A percentile compares a stretch with the other conserved stretches of the same genome.
Conservation (phyloP, 2,113 vertebrate genomes). For the Rhynchopsitta pachyrhyncha region DNA sequence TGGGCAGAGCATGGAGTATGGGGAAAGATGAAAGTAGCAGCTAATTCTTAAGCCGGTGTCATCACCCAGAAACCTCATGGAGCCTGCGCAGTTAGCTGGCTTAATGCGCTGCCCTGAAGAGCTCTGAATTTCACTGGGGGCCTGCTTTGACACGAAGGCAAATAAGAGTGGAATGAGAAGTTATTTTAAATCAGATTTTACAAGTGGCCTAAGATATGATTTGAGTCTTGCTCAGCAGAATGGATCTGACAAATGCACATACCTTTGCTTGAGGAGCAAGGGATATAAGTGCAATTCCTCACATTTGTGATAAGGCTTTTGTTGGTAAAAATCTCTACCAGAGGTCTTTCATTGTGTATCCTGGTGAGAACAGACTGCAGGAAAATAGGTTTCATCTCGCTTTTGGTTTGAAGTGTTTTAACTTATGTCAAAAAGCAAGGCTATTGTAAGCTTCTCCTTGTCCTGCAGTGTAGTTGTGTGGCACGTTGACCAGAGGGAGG, state of each 20-base stretch:
- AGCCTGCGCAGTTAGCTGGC: neutral
- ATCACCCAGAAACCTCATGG: neutral
- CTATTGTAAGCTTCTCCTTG: neutral
- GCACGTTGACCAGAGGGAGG: slow-evolving; percentile 79
- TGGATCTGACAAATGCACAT: neutral
- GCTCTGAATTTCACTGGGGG: neutral
- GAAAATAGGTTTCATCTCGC: neutral
- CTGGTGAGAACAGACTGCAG: neutral
- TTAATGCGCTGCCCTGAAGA: neutral
- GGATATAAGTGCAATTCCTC: neutral
- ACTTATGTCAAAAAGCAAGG: neutral
- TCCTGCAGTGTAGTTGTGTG: slow-evolving; percentile 84
- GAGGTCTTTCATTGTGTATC: neutral
- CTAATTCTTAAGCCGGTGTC: neutral
- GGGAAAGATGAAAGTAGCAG: neutral
- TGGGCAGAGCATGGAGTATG: neutral
- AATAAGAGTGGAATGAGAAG: neutral
- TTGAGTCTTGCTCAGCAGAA: neutral
- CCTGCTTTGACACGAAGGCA: neutral
- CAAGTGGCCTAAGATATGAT: neutral
- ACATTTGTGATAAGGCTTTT: neutral
- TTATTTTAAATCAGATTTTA: neutral
- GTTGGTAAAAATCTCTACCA: neutral
- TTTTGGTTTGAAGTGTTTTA: neutral
- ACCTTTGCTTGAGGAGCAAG: neutral